Conservation (phyloP, 2,113 vertebrate species). For the Notiomystis cincta region DNA sequence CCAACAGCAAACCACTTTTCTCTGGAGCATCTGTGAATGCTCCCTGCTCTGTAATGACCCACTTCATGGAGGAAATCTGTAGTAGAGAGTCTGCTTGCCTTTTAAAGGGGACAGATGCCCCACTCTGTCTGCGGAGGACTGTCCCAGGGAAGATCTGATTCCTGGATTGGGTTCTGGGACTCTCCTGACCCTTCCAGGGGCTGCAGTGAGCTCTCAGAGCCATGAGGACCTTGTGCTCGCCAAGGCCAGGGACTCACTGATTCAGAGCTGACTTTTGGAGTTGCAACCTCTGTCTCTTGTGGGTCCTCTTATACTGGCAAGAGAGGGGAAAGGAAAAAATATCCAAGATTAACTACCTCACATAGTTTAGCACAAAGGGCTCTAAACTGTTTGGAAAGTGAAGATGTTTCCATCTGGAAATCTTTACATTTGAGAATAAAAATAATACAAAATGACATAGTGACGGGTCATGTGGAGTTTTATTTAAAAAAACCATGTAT, state of each 20-base stretch:
- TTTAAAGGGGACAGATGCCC: background rate
- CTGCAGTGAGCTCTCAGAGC: background rate
- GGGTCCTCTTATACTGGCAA: background rate
- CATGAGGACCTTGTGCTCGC: fast-evolving
- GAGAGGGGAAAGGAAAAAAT: background rate
- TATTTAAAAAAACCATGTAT: background rate
- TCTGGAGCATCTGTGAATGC: background rate
- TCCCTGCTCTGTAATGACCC: background rate
- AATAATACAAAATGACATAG: background rate
- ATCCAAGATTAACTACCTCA: background rate
- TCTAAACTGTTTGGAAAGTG: background rate
- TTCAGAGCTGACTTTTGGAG: background rate
- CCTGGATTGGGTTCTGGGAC: background rate
- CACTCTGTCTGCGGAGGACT: fast-evolving
- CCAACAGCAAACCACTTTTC: background rate
- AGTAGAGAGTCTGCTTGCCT: background rate
- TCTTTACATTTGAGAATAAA: background rate
- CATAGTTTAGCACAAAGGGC: background rate
- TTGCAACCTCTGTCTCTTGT: fast-evolving
- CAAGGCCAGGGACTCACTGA: background rate
- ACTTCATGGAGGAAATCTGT: fast-evolving
- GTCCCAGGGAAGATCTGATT: background rate
- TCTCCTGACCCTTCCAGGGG: background rate
- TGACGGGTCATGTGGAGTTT: background rate
- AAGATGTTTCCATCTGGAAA: background rate